phyloP scores from a whole-genome alignment of 2,888 invertebrate genomes.

The Pinctada fucata region DNA sequence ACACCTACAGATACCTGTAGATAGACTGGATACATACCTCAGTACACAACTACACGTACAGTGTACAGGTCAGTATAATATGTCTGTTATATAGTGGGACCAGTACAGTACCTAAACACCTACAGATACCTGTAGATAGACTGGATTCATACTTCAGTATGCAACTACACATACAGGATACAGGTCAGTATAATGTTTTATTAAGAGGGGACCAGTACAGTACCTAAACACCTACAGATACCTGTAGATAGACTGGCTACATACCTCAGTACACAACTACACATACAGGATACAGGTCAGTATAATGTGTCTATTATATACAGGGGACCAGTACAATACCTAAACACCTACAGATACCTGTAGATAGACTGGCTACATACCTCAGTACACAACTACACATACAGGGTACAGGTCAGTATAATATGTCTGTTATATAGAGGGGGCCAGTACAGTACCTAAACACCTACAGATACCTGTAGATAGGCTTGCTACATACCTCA shows the following conservation, averaged over 20 bases:
- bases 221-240: conserved; percentile 67
- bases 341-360: conserved; percentile 59
- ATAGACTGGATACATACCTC: conserved; percentile 66
- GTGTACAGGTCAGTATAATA: conserved; percentile 55
- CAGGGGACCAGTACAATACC: conserved; percentile 70
- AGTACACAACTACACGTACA: conserved; percentile 63
- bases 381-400: conserved; percentile 65
- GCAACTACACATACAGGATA: conserved; percentile 61
- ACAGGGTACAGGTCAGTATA: conserved; percentile 58
- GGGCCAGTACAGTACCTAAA: conserved; percentile 68
- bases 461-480: conserved; percentile 62
- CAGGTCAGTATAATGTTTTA: conserved; percentile 50
- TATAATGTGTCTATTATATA: conserved; percentile 34
- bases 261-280: conserved; percentile 65
- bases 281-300: conserved; percentile 64
- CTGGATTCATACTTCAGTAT: conserved; percentile 65
- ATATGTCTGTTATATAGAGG: conserved; percentile 51
- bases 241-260: conserved; percentile 59
- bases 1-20: conserved; percentile 60
- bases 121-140: conserved; percentile 62
- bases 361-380: conserved; percentile 63
- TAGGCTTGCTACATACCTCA: conserved; percentile 65
- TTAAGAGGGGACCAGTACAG: conserved; percentile 63
- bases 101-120: conserved; percentile 64
- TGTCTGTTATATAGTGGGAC: conserved; percentile 65